Conservation (phyloP, 2,113 vertebrate genomes). For the Gila orcuttii region DNA sequence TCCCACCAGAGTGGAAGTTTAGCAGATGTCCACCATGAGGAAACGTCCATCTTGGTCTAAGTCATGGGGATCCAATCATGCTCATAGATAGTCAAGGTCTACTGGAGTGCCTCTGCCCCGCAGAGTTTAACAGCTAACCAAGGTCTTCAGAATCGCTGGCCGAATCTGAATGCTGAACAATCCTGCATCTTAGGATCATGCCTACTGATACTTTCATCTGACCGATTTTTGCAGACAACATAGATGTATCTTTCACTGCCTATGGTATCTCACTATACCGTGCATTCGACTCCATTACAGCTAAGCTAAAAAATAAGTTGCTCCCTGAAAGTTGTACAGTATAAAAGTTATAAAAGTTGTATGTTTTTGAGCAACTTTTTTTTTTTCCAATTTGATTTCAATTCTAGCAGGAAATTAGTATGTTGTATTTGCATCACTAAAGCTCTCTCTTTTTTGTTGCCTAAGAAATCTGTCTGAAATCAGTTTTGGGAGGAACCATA, state of each 20-base stretch:
- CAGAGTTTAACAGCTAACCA: not conserved
- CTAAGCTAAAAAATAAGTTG: not conserved
- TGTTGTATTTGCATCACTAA: not conserved
- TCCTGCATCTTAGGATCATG: not conserved
- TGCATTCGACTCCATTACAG: not conserved
- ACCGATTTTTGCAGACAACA: not conserved
- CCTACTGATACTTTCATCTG: not conserved
- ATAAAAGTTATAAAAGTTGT: too few species aligned
- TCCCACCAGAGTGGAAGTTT: not conserved
- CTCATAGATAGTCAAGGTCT: not conserved
- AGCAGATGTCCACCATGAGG: slow-evolving; percentile 1
- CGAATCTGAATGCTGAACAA: not conserved
- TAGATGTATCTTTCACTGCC: too few species aligned
- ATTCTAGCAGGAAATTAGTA: not conserved
- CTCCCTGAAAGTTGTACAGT: not conserved
- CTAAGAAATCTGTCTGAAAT: not conserved
- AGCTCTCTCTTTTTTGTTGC: not conserved
- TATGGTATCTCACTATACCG: not conserved
- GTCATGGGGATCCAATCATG: not conserved
- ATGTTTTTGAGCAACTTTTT: not conserved
- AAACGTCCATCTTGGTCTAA: not conserved
- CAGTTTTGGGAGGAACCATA: not conserved
- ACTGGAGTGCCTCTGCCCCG: not conserved
- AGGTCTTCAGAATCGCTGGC: not conserved
- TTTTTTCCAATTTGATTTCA: not conserved